phyloP scores from a whole-genome alignment of 2,797 vertebrate genomes.

The Sebastes oblongus region DNA sequence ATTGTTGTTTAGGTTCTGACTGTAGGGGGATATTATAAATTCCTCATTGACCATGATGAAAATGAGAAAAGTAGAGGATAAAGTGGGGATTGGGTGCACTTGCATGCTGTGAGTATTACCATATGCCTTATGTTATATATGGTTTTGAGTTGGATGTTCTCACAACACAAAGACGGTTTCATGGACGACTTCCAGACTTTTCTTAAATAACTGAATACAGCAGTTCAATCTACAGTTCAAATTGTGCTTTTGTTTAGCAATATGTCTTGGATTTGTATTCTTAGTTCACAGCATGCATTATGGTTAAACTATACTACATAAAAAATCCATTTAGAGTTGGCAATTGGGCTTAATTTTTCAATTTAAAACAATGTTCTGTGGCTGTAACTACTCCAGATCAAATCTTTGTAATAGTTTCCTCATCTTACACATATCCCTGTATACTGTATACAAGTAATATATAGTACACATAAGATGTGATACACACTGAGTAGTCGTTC shows the following conservation, averaged over 20 bases:
- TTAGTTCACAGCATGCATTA: not conserved
- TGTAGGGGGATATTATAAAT: conserved; percentile 27
- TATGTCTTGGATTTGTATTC: not conserved
- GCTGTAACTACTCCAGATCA: not conserved
- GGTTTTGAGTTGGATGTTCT: conserved; percentile 20
- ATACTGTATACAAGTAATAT: not conserved
- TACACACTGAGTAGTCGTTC: not conserved
- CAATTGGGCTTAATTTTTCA: not conserved
- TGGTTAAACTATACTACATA: not conserved
- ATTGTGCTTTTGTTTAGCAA: conserved; percentile 2
- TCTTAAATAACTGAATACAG: not conserved
- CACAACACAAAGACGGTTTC: conserved; percentile 22
- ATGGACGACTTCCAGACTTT: conserved; percentile 31
- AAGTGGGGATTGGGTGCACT: conserved; percentile 30
- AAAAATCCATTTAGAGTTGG: not conserved
- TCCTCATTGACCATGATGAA: conserved; percentile 32
- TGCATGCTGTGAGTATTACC: conserved; percentile 40
- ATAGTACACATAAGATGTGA: not conserved
- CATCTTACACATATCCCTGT: not conserved
- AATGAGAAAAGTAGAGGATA: conserved; percentile 28
- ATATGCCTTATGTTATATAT: conserved; percentile 39
- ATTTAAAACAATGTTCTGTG: not conserved
- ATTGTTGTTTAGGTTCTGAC: conserved; percentile 34
- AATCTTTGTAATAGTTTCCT: not conserved
- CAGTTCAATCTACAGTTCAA: conserved; percentile 4